Evolutionary conservation across 2,888 invertebrate genomes (phyloP).

Genomic region (Glyphotaelius pellucidus): DNA sequence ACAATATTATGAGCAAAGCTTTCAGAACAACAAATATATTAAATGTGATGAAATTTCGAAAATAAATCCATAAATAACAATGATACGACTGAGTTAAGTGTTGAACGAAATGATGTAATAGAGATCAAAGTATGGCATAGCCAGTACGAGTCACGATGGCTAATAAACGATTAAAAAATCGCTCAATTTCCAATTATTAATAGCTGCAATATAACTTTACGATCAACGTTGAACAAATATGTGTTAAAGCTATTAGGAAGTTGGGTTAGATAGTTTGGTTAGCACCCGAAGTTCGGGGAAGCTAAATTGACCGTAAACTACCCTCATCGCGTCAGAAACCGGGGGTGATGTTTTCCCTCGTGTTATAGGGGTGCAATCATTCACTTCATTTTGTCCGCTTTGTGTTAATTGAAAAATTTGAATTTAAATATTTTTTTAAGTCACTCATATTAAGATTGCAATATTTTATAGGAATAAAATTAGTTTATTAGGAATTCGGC

Average conservation of each 20-base stretch:
- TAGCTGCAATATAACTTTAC: neutral
- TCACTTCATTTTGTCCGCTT: conserved; percentile 4
- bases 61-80: too few species aligned
- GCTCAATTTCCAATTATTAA: neutral
- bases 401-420: neutral
- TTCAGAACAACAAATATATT: too few species aligned
- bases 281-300: neutral
- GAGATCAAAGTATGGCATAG: neutral
- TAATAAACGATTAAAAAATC: neutral
- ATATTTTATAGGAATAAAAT: too few species aligned
- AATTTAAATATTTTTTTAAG: neutral
- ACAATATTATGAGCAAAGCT: too few species aligned
- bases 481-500: too few species aligned
- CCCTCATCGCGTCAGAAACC: conserved; percentile 23
- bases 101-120: neutral
- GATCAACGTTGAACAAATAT: neutral
- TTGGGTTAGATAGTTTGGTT: neutral
- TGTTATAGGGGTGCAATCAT: conserved; percentile 9
- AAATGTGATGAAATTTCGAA: too few species aligned
- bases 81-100: too few species aligned
- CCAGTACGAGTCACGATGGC: neutral
- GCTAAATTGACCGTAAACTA: conserved; percentile 40
- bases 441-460: too few species aligned
- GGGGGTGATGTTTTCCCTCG: conserved; percentile 7
- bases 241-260: conserved; percentile 9